phyloP scores from a whole-genome alignment of 2,888 invertebrate species.

The Drosophila prolongata region DNA sequence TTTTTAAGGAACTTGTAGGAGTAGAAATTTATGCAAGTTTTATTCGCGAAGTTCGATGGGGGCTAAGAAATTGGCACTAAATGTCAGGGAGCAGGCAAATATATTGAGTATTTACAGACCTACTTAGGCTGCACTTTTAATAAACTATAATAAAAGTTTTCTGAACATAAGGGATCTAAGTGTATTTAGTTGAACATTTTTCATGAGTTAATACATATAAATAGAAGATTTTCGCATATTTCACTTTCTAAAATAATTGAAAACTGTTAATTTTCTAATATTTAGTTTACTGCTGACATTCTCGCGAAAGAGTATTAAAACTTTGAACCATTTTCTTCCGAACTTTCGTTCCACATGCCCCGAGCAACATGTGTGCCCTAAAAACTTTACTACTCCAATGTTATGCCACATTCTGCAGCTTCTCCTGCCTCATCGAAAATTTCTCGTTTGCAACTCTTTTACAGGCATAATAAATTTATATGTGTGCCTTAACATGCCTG shows the following conservation, averaged over 20 bases:
- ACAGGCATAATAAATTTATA: slow-evolving; percentile 61
- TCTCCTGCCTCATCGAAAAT: slow-evolving; percentile 3
- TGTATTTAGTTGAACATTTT: too few species aligned
- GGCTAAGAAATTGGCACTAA: neutral
- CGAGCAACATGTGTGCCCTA: slow-evolving; percentile 70
- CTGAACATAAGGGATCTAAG: too few species aligned
- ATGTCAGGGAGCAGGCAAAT: neutral
- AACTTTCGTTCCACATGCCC: slow-evolving; percentile 7
- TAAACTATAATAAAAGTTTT: too few species aligned
- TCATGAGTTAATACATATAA: too few species aligned
- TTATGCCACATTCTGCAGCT: slow-evolving; percentile 12
- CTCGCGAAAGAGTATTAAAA: slow-evolving; percentile 5
- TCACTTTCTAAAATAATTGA: too few species aligned
- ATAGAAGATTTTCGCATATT: too few species aligned
- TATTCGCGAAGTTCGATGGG: slow-evolving; percentile 4
- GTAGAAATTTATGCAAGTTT: slow-evolving; percentile 3
- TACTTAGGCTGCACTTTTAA: too few species aligned
- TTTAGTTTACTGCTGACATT: neutral
- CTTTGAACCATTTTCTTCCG: neutral
- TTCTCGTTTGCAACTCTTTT: slow-evolving; percentile 43
- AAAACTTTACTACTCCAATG: slow-evolving; percentile 56
- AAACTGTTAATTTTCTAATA: too few species aligned
- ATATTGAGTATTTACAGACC: neutral
- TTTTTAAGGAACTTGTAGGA: neutral
- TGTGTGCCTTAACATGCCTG: slow-evolving; percentile 60